Percentiles rank a stretch among this genome's conserved stretches.
Evolutionary conservation across 2,797 vertebrate genomes (phyloP).

Genomic region (Onychomys leucogaster): DNA sequence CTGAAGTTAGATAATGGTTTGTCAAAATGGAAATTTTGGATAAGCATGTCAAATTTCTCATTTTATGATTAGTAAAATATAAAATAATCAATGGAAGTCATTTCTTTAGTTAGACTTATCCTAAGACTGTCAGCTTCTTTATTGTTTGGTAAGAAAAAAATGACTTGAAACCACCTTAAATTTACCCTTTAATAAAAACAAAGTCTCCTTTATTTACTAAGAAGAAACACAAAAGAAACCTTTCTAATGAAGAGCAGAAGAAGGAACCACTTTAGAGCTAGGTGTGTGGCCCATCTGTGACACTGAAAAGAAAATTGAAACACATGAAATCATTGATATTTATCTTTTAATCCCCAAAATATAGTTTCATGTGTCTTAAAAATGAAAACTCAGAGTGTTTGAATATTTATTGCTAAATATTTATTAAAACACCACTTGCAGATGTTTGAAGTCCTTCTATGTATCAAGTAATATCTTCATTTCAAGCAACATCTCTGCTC

Average conservation of each 20-base stretch:
- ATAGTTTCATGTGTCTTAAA: conserved; percentile 15
- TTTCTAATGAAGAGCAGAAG: not conserved
- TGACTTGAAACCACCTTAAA: not conserved
- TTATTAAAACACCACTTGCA: not conserved
- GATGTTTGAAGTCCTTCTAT: not conserved
- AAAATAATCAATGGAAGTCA: conserved; percentile 50
- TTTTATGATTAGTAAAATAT: conserved; percentile 43
- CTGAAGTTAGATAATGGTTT: not conserved
- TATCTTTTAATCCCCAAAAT: conserved; percentile 27
- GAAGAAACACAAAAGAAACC: not conserved
- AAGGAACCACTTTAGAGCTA: not conserved
- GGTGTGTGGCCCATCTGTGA: not conserved
- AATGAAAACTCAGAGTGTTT: not conserved
- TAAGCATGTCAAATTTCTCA: not conserved
- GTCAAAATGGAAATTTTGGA: not conserved
- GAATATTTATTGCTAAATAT: not conserved
- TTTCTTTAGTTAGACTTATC: conserved; percentile 18
- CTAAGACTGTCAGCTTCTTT: not conserved
- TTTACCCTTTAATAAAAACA: not conserved
- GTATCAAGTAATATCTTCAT: not conserved
- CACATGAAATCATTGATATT: not conserved
- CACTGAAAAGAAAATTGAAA: not conserved
- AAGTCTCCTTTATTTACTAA: conserved; percentile 24
- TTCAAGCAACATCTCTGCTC: not conserved
- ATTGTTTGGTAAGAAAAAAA: not conserved